Evolutionary conservation across 2,888 invertebrate species (phyloP), one percentile per base, ranked within the genome.

Genomic region (Drosophila paramelanica): DNA sequence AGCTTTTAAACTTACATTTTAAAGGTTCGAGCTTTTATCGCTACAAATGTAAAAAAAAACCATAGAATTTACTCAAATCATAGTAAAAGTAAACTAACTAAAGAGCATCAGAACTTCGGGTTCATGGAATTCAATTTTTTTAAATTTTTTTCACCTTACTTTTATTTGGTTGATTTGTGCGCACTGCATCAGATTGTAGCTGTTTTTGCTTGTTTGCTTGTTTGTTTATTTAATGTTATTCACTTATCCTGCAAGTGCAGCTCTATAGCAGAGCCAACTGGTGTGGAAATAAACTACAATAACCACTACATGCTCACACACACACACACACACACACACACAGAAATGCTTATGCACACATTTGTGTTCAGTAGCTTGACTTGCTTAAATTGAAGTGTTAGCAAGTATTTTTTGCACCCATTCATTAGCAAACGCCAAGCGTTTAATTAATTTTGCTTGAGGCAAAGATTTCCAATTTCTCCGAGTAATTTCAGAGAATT

Each of bases 371-470:
- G 1, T 11, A 5, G 5, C 2, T 42, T 17, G 33, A 27, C 17
- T 47, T 33, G n/a, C 8, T 27, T 49, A 67, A 47, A 49, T 25
- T 10, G 23, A 20, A 20, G 39, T 14, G 45, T 11, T 14, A 2
- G 8, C 14, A 31, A 31, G 14, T 38, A 49, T 23, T 50, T n/a
- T 13, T 23, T 43, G 14, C 33, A 17, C 38, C n/a, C 67, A 73
- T 79, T 86, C 67, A 86, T 86, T 86, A 86, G 65, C 49, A 71
- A 61, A 69, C 43, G 77, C 84, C 81, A 80, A 82, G 73, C 85
- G 76, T 73, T 73, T 80, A 87, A 87, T 87, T 80, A 84, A 72
- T 71, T 61, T 38, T 68, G 43, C 83, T 71, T 14, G 60, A 60
- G 73, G 46, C 70, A 43, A 5, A 25, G 36, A n/a, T 36, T 33